Conservation (phyloP, 1,140 invertebrate species). For the Tetragnatha versicolor region DNA sequence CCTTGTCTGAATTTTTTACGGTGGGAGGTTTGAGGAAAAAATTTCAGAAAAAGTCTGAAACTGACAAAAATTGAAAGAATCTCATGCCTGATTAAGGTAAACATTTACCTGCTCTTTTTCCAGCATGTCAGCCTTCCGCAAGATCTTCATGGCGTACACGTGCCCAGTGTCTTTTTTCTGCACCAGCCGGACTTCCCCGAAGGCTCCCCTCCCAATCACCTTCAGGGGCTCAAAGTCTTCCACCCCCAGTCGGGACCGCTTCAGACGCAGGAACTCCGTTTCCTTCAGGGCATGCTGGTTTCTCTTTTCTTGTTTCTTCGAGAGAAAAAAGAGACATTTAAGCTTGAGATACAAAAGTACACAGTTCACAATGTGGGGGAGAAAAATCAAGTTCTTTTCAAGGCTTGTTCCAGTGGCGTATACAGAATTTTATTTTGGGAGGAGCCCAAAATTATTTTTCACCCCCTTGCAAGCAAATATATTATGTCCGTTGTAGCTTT, state of each 20-base stretch:
- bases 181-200: constrained; percentile 96
- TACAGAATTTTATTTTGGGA: no score
- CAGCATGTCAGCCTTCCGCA: constrained; percentile 98
- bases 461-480: no score
- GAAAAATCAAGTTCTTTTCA: no score
- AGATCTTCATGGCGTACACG: constrained; percentile 99
- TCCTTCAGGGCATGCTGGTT: constrained; percentile 97
- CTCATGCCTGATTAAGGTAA: background rate
- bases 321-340: constrained; percentile 17
- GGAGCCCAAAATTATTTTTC: no score
- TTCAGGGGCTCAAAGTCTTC: constrained; percentile 99
- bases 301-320: constrained; percentile 71
- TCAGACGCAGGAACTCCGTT: constrained; percentile 96
- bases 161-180: constrained; percentile 99
- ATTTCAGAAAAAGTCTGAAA: no score
- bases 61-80: no score
- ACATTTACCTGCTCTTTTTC: constrained; percentile 90
- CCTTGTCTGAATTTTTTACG: no score
- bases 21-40: no score
- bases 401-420: no score
- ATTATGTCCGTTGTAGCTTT: no score
- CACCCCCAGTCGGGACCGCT: constrained; percentile 93
- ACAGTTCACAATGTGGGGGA: no score
- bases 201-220: constrained; percentile 94
- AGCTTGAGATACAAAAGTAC: no score